phyloP scores from a whole-genome alignment of 1,140 invertebrate species.

The Lamellibrachia luymesi region DNA sequence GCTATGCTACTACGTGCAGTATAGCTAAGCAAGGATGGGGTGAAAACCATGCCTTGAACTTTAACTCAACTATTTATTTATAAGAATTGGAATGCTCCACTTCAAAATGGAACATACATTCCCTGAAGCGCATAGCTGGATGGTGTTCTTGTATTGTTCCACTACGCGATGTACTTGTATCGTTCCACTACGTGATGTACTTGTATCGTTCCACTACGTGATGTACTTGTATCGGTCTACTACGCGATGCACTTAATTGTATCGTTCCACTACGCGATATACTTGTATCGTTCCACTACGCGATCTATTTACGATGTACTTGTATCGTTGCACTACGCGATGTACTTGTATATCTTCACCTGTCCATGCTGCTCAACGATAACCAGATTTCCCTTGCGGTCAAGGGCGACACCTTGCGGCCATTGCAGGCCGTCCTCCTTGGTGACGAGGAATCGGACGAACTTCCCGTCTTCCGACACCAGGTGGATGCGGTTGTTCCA shows the following conservation, averaged over 20 bases:
- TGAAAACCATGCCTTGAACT: not conserved
- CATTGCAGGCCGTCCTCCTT: constrained; percentile 36
- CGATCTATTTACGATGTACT: not conserved
- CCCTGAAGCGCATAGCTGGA: not conserved
- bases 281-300: not conserved
- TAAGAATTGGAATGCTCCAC: not conserved
- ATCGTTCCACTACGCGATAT: not conserved
- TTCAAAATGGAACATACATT: not conserved
- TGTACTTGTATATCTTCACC: constrained; percentile 29
- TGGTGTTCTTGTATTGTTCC: too few species aligned
- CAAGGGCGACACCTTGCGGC: constrained; percentile 35
- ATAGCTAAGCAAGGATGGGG: not conserved
- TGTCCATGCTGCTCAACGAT: constrained; percentile 28
- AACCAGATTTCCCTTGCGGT: constrained; percentile 15
- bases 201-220: not conserved
- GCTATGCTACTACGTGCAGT: not conserved
- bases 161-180: too few species aligned
- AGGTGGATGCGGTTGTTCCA: constrained; percentile 41
- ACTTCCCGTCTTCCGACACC: constrained; percentile 36
- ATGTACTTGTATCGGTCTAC: not conserved
- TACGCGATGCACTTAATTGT: not conserved
- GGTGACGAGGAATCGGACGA: constrained; percentile 33
- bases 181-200: too few species aligned
- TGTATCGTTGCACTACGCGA: constrained; percentile 15
- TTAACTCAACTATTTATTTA: not conserved